Evolutionary conservation across 2,888 invertebrate species (phyloP).

Genomic region (Hemicrepidius hirtus): DNA sequence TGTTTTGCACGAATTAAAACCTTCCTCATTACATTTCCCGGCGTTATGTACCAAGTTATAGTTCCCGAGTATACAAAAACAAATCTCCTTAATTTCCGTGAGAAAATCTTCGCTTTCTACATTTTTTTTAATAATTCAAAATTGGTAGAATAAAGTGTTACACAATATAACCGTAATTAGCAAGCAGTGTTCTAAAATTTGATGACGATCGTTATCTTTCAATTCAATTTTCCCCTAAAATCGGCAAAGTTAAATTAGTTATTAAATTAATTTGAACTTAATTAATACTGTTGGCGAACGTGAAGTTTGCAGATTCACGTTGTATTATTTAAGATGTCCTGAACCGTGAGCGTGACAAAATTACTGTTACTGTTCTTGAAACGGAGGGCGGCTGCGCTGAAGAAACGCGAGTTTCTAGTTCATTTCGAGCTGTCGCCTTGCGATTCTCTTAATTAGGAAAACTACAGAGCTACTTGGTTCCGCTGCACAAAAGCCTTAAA

Average conservation of each 20-base stretch:
- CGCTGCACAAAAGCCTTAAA: not conserved
- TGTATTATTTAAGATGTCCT: conserved; percentile 10
- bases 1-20: too few relatives aligned
- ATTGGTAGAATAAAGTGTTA: not conserved
- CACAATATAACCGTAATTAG: not conserved
- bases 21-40: too few relatives aligned
- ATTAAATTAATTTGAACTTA: conserved; percentile 21
- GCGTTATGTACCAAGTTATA: too few relatives aligned
- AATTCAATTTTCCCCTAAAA: conserved; percentile 14
- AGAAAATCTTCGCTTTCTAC: too few relatives aligned
- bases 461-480: conserved; percentile 14
- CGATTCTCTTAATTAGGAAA: conserved; percentile 20
- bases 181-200: not conserved
- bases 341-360: not conserved
- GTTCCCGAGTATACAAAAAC: too few relatives aligned
- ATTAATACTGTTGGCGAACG: not conserved
- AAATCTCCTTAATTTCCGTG: too few relatives aligned
- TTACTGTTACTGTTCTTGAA: not conserved
- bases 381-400: not conserved
- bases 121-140: too few relatives aligned
- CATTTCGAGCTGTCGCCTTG: not conserved
- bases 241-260: conserved; percentile 17
- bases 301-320: conserved; percentile 1
- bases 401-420: conserved; percentile 3
- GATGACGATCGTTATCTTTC: not conserved